phyloP scores from a whole-genome alignment of 2,888 invertebrate genomes.

The Cremastinae sp. region DNA sequence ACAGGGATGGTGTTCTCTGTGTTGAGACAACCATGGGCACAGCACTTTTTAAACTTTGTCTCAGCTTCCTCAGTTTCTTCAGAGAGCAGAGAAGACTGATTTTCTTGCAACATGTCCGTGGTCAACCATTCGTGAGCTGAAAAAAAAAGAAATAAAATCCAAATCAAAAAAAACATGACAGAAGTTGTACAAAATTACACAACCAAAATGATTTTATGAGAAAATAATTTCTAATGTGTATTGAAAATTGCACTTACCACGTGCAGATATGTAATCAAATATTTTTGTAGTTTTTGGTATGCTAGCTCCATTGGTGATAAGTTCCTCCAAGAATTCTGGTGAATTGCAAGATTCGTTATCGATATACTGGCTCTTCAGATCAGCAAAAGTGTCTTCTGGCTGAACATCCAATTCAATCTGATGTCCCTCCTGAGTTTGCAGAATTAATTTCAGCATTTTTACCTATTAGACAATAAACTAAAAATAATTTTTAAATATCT shows the following conservation, averaged over 20 bases:
- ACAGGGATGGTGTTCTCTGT: constrained; percentile 35
- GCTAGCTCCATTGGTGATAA: constrained; percentile 59
- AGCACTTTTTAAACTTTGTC: constrained; percentile 41
- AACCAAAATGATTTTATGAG: too few relatives aligned
- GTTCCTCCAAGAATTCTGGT: constrained; percentile 50
- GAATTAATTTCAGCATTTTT: constrained; percentile 59
- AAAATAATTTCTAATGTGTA: too few relatives aligned
- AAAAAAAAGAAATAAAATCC: constrained; percentile 9
- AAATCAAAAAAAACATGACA: neutral
- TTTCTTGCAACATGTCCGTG: constrained; percentile 7
- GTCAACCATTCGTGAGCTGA: constrained; percentile 47
- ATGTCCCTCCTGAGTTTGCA: constrained; percentile 60
- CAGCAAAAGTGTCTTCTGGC: constrained; percentile 60
- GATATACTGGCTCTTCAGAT: constrained; percentile 57
- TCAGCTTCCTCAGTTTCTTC: neutral
- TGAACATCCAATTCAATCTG: constrained; percentile 59
- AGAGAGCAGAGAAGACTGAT: too few relatives aligned
- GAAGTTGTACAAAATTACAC: too few relatives aligned
- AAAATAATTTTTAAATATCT: too few relatives aligned
- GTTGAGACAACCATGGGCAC: constrained; percentile 31
- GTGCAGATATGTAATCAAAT: constrained; percentile 58
- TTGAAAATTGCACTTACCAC: constrained; percentile 42
- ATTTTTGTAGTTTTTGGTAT: constrained; percentile 57
- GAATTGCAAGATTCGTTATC: constrained; percentile 45
- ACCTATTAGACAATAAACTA: constrained; percentile 12